Evolutionary conservation across 1,140 invertebrate genomes (phyloP).

Genomic region (Saccostrea glomerata): DNA sequence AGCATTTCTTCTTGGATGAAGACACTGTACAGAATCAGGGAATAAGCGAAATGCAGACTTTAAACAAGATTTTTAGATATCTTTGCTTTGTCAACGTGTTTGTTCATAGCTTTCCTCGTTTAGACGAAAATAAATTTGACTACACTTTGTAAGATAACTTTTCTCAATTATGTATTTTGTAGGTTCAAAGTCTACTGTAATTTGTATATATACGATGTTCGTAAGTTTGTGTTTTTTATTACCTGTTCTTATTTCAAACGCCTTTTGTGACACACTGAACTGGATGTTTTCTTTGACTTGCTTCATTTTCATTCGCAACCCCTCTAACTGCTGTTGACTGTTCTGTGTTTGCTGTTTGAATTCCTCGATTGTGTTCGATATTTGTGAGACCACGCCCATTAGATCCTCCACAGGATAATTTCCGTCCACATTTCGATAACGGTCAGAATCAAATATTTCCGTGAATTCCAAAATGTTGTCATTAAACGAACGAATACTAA

Average conservation of each 20-base stretch:
- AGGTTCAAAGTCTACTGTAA: too few species aligned
- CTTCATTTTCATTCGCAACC: constrained; percentile 61
- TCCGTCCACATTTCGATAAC: constrained; percentile 50
- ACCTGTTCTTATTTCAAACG: constrained; percentile 61
- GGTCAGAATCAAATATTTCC: constrained; percentile 56
- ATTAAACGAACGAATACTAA: constrained; percentile 59
- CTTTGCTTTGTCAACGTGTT: too few species aligned
- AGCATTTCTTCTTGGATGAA: too few species aligned
- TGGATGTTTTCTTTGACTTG: constrained; percentile 66
- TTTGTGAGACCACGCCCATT: constrained; percentile 55
- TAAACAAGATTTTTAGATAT: too few species aligned
- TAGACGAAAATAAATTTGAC: too few species aligned
- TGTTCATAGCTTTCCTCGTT: too few species aligned
- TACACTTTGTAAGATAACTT: too few species aligned
- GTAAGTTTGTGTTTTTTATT: neutral
- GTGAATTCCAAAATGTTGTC: constrained; percentile 59
- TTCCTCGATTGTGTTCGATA: constrained; percentile 59
- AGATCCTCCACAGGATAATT: constrained; percentile 66
- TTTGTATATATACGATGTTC: too few species aligned
- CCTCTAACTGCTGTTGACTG: constrained; percentile 61
- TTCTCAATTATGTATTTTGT: too few species aligned
- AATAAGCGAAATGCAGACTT: too few species aligned
- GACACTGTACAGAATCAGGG: too few species aligned
- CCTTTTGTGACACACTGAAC: constrained; percentile 60
- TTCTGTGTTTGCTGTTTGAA: constrained; percentile 59